Evolutionary conservation across 2,113 vertebrate genomes (phyloP), one percentile per base, ranked within the genome.

Genomic region (Lontra canadensis): DNA sequence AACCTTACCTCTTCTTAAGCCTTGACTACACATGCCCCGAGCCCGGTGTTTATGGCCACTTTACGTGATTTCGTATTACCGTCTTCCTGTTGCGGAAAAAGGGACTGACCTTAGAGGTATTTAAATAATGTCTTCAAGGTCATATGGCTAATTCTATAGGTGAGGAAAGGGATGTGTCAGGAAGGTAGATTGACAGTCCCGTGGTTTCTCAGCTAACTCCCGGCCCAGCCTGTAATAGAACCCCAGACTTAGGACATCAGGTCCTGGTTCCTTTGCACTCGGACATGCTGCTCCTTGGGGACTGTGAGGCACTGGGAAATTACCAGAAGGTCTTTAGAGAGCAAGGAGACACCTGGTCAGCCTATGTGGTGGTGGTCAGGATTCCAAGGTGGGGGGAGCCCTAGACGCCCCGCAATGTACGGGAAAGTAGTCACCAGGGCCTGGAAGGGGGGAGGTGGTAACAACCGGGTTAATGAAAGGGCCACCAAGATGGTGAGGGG

Each of bases 1-100:
- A 36, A 3, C 18, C 25, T 47, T 78, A 13, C 8, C 34, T 11
- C 42, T n/a, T 17, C 44, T 71, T 29, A 85, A 71, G n/a, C 11
- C 57, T 47, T 71, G 20, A 13, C 47, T 20, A 0, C 20, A 12
- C 1, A 1, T 21, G 18, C 2, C 0, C 39, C n/a, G 4, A 39
- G n/a, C 11, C 55, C 1, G 12, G 34, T 36, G 39, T 69, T 84
- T 78, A 49, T 1, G 0, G 31, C 23, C 42, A 47, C n/a, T 6
- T 81, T 88, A 1, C 14, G 0, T 36, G 78, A 55, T 47, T 29
- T 42, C 34, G 0, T 34, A 11, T 39, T 49, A 21, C 39, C 26
- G 0, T 13, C 57, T 34, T 91, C 36, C 1, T 39, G 39, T n/a
- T 49, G 55, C 14, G 42, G 63, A 61, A 4, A 34, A 47, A 47